Evolutionary conservation across 2,797 vertebrate species (phyloP).

Genomic region (Telmatherina bonti): DNA sequence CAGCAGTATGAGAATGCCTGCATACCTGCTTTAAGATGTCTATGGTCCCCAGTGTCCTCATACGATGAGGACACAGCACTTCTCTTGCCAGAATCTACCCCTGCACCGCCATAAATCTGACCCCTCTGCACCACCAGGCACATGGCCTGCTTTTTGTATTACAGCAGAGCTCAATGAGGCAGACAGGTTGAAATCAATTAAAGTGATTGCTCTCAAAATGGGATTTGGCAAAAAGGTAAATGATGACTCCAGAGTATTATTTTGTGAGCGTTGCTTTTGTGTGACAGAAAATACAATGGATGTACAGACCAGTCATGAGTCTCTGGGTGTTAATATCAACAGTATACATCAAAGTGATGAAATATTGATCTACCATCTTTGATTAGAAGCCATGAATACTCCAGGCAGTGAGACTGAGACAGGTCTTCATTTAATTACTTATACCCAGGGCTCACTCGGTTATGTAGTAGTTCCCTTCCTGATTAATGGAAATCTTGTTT

Average conservation of each 20-base stretch:
- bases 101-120: slow-evolving; percentile 70
- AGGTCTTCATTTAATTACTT: slow-evolving; percentile 43
- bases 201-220: slow-evolving; percentile 35
- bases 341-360: slow-evolving; percentile 52
- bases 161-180: slow-evolving; percentile 35
- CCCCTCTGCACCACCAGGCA: slow-evolving; percentile 49
- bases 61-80: slow-evolving; percentile 73
- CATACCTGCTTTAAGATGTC: slow-evolving; percentile 45
- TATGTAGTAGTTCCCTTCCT: slow-evolving; percentile 15
- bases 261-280: slow-evolving; percentile 1
- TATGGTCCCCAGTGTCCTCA: slow-evolving; percentile 35
- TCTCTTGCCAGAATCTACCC: slow-evolving; percentile 52
- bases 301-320: slow-evolving; percentile 15
- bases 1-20: slow-evolving; percentile 37
- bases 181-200: slow-evolving; percentile 28
- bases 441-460: slow-evolving; percentile 32
- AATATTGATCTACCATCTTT: slow-evolving; percentile 68
- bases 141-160: slow-evolving; percentile 9
- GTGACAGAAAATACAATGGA: not conserved
- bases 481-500: slow-evolving; percentile 26
- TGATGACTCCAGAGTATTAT: slow-evolving; percentile 18
- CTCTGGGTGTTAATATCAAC: slow-evolving; percentile 50
- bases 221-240: slow-evolving; percentile 20
- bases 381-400: slow-evolving; percentile 46
- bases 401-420: slow-evolving; percentile 39